Base-by-base conservation (phyloP, 2,113 vertebrate species). In the Chlorocebus sabaeus region DNA sequence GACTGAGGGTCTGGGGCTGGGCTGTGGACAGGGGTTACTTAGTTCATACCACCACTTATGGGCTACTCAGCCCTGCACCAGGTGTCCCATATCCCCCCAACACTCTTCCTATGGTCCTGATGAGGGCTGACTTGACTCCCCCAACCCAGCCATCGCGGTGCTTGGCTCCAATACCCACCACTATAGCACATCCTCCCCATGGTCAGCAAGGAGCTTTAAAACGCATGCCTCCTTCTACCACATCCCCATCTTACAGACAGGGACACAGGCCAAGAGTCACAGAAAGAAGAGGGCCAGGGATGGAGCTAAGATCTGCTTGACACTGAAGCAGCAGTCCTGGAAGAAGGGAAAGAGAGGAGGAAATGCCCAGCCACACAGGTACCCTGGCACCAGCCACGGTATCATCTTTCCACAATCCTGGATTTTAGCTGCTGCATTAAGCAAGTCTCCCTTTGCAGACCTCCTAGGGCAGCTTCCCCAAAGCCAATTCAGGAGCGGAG, bases 81-180 rank as follows among this genome's bases (percentile, higher is more conserved):
- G 55, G 30, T 61, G 14, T 48, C 52, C 78, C 0, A 0, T 48
- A 59, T 22, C 20, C 2, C 57, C 27, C 25, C 50, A 48, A 38
- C 52, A 3, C 1, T 10, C 70, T 48, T 79, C 20, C 38, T 40
- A 20, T 17, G 68, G 50, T 67, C 82, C 14, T 3, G 38, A 32
- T 57, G 30, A 48, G 25, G 67, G 70, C 35, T n/a, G 45, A 45
- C 4, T 3, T 59, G n/a, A 57, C 48, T 20, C 52, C 64, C 52
- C 52, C 43, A 32, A 35, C 52, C 72, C 76, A 57, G 57, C 68
- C 57, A 13, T 22, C 5, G 0, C 0, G n/a, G 61, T 11, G 8
- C 72, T 73, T 1, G 0, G 18, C 68, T 70, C 18, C 68, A 12
- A 1, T 1, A 1, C 12, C 14, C 48, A 8, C 8, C 2, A 2